These are phyloP conservation scores for Ennomos quercinarius DNA, from an alignment of 2,888 invertebrate genomes.

Conservation along the genomic window DNA sequence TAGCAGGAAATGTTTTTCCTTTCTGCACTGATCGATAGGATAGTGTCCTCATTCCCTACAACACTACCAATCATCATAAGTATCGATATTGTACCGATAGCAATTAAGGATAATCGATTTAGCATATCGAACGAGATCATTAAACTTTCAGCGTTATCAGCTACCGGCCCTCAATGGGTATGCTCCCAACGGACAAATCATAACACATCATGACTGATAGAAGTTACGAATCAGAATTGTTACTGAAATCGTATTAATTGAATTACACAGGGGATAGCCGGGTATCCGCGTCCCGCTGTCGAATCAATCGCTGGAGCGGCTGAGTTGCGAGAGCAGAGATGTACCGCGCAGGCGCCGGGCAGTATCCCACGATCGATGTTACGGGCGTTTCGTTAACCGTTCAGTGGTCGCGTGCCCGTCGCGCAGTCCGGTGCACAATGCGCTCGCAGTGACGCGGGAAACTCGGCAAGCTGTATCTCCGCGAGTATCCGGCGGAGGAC, in stretches of 20 bases:
- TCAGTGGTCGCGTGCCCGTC: constrained; percentile 83
- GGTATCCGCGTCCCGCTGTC: constrained; percentile 26
- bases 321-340: constrained; percentile 53
- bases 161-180: neutral
- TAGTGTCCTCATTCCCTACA: too few relatives aligned
- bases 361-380: constrained; percentile 67
- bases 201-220: constrained; percentile 14
- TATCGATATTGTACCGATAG: too few relatives aligned
- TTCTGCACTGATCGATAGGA: too few relatives aligned
- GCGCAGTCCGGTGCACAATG: constrained; percentile 76
- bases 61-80: too few relatives aligned
- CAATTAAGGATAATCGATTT: too few relatives aligned
- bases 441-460: constrained; percentile 79
- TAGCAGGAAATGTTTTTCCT: too few relatives aligned
- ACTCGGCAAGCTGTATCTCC: constrained; percentile 84
- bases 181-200: constrained; percentile 7
- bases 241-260: constrained; percentile 26
- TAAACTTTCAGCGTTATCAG: constrained; percentile 14
- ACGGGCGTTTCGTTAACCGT: constrained; percentile 64
- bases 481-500: constrained; percentile 84
- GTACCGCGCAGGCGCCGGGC: constrained; percentile 59
- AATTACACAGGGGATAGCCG: constrained; percentile 10
- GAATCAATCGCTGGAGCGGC: constrained; percentile 65
- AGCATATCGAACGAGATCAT: constrained; percentile 1
- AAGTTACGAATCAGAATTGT: constrained; percentile 7